phyloP scores from a whole-genome alignment of 1,140 invertebrate genomes.

The Zeugodacus cucurbitae region DNA sequence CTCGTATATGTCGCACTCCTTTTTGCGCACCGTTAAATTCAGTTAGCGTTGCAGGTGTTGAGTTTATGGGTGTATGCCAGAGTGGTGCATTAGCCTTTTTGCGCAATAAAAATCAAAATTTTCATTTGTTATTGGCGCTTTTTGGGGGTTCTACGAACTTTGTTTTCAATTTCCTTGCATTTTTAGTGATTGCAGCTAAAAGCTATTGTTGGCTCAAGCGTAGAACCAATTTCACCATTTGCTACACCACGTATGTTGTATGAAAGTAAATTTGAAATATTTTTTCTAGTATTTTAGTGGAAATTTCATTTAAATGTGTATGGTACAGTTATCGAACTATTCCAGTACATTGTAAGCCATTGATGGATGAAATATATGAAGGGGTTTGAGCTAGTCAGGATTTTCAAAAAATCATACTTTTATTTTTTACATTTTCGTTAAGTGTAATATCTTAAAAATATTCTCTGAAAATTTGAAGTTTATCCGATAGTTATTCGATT shows the following conservation, averaged over 20 bases:
- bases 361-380: too few relatives aligned
- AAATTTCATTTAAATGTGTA: neutral
- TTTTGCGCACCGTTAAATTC: neutral
- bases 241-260: neutral
- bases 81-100: neutral
- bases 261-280: neutral
- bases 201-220: neutral
- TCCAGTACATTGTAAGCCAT: too few relatives aligned
- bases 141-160: neutral
- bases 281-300: neutral
- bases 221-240: neutral
- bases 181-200: neutral
- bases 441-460: too few relatives aligned
- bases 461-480: too few relatives aligned
- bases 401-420: too few relatives aligned
- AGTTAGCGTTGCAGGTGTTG: constrained; percentile 3
- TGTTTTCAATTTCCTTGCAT: neutral
- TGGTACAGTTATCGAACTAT: too few relatives aligned
- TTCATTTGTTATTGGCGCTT: neutral
- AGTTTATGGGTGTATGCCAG: neutral
- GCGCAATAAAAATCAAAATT: too few relatives aligned
- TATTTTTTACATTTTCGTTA: too few relatives aligned
- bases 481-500: too few relatives aligned
- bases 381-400: too few relatives aligned
- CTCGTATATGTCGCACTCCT: neutral